Conservation (phyloP, 1,140 invertebrate genomes). For the Microvelia longipes region DNA sequence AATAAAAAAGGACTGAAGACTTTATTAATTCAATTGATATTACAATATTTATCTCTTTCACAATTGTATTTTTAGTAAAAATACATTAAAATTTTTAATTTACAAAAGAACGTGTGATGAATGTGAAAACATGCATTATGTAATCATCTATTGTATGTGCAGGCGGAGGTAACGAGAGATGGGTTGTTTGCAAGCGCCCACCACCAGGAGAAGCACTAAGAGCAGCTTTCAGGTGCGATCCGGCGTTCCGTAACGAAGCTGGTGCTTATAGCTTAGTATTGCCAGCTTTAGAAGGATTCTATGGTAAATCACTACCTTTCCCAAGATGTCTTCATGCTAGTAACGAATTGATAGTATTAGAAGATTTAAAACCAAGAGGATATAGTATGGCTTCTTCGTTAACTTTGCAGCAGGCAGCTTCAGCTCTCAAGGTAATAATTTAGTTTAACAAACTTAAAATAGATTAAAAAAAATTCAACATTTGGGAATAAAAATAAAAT, state of each 20-base stretch:
- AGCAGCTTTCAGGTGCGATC: slow-evolving; percentile 11
- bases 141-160: background rate
- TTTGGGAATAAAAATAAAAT: too few species aligned
- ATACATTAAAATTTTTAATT: too few species aligned
- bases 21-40: too few species aligned
- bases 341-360: slow-evolving; percentile 33
- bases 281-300: slow-evolving; percentile 12
- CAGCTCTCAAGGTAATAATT: slow-evolving; percentile 25
- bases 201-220: background rate
- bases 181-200: background rate
- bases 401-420: slow-evolving; percentile 29
- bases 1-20: too few species aligned
- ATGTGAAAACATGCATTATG: too few species aligned
- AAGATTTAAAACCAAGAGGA: slow-evolving; percentile 33
- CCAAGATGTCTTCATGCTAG: slow-evolving; percentile 17
- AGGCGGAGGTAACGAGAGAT: background rate
- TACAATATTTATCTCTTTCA: too few species aligned
- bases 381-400: slow-evolving; percentile 34
- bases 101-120: too few species aligned
- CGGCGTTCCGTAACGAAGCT: slow-evolving; percentile 20
- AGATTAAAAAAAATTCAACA: too few species aligned
- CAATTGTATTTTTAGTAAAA: too few species aligned
- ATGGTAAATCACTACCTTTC: slow-evolving; percentile 9
- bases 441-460: too few species aligned
- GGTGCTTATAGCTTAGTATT: slow-evolving; percentile 15